These are phyloP conservation scores for Helicolenus hilgendorfi DNA, from an alignment of 2,797 vertebrate species.

Conservation along the genomic window DNA sequence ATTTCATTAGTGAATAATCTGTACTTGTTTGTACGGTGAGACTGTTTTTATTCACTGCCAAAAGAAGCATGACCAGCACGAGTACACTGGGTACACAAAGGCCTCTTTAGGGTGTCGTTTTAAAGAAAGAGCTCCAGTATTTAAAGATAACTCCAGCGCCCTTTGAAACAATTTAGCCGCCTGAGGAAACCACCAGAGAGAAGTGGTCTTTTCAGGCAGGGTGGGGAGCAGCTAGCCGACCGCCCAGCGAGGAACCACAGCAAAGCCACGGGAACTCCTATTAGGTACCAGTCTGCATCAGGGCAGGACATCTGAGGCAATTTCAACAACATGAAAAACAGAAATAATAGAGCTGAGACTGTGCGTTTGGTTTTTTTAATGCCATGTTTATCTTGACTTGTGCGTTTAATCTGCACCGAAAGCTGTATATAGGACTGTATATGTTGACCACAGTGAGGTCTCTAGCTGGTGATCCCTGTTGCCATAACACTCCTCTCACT, in stretches of 20 bases:
- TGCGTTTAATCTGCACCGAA: neutral
- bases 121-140: neutral
- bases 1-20: neutral
- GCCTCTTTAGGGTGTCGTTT: neutral
- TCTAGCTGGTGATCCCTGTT: slow-evolving; percentile 5
- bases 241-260: slow-evolving; percentile 6
- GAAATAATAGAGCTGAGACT: slow-evolving; percentile 4
- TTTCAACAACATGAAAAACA: neutral
- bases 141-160: neutral
- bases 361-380: neutral
- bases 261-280: slow-evolving; percentile 41
- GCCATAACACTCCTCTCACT: slow-evolving; percentile 29
- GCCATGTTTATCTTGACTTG: neutral
- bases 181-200: slow-evolving; percentile 40
- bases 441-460: neutral
- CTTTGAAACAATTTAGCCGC: slow-evolving; percentile 20
- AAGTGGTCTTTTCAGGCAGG: slow-evolving; percentile 27
- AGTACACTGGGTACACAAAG: neutral
- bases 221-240: neutral
- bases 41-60: neutral
- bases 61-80: neutral
- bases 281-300: neutral
- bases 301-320: neutral
- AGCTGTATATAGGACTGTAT: neutral
- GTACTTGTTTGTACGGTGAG: neutral